Evolutionary conservation across 2,797 vertebrate species (phyloP), one percentile per base, ranked within the genome.

Genomic region (Tinamus major): DNA sequence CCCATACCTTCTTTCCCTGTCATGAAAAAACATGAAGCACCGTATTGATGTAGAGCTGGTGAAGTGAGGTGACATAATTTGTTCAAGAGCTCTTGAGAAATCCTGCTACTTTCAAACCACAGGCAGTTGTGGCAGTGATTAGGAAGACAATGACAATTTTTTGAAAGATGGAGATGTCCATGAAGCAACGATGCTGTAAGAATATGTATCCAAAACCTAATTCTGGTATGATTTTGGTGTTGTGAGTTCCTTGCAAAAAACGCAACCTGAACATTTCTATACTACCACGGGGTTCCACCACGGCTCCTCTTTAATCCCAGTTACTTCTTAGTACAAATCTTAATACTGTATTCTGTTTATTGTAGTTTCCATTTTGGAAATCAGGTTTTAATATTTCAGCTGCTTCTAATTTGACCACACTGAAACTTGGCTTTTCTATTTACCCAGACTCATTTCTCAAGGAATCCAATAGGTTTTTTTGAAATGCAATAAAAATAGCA

Each of bases 401-500:
- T 96, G 90, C 51, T 95, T 95, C 68, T 88, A 67, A 93, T 96
- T 79, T 90, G 78, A 72, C 90, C 80, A 64, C 82, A 88, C 78
- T 1, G 7, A 91, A 88, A 46, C 39, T 81, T 94, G 94, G 91
- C 94, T 63, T 93, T 84, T 42, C 27, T 58, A 20, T 74, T 81
- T 70, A 72, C 26, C 78, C 70, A 75, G 37, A 71, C 41, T 26
- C 0, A 2, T 82, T 91, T 88, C 46, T 87, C 51, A 78, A 88
- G 56, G 67, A 92, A 81, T 53, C 33, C 63, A 74, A 3, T 15
- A 68, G 92, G 24, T 41, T 84, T 86, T 88, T 91, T 49, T 82
- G 48, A 91, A 91, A 31, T 41, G 20, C 53, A 91, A 68, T 61
- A 91, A 86, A 89, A 92, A 53, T 26, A 91, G 63, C 35, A 76